Percentiles rank a stretch among this genome's conserved stretches.
Conservation (phyloP, 2,113 vertebrate species). For the Macrotus californicus region DNA sequence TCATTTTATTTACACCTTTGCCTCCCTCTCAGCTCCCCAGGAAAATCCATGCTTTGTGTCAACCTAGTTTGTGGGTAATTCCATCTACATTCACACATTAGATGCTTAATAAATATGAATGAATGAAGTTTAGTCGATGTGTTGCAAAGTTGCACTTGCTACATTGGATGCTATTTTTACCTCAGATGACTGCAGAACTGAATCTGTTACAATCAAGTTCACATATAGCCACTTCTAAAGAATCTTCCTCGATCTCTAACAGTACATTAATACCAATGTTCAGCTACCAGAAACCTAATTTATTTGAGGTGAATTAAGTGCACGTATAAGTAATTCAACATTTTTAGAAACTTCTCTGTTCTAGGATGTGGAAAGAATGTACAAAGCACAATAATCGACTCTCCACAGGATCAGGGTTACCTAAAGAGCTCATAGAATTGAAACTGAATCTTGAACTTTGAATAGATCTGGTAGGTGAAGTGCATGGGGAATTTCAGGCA, state of each 20-base stretch:
- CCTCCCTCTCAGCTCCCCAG: not conserved
- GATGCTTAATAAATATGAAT: not conserved
- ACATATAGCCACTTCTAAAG: not conserved
- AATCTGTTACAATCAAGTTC: not conserved
- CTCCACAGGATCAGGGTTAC: not conserved
- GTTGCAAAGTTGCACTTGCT: not conserved
- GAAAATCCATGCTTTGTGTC: not conserved
- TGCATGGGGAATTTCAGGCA: not conserved
- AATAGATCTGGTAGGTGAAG: not conserved
- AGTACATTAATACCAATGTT: not conserved
- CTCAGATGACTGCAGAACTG: not conserved
- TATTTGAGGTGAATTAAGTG: not conserved
- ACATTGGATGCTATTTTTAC: not conserved
- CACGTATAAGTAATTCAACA: not conserved
- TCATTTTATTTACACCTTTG: not conserved
- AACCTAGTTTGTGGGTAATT: not conserved
- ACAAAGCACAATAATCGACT: not conserved
- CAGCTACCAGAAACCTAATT: constrained; percentile 9
- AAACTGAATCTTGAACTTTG: not conserved
- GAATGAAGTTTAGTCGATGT: not conserved
- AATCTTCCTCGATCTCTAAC: not conserved
- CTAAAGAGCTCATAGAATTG: not conserved
- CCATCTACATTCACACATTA: not conserved
- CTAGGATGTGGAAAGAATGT: not conserved
- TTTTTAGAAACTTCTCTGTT: constrained; percentile 25